Conservation (phyloP, 2,888 invertebrate genomes). For the Lasioglossum morio region DNA sequence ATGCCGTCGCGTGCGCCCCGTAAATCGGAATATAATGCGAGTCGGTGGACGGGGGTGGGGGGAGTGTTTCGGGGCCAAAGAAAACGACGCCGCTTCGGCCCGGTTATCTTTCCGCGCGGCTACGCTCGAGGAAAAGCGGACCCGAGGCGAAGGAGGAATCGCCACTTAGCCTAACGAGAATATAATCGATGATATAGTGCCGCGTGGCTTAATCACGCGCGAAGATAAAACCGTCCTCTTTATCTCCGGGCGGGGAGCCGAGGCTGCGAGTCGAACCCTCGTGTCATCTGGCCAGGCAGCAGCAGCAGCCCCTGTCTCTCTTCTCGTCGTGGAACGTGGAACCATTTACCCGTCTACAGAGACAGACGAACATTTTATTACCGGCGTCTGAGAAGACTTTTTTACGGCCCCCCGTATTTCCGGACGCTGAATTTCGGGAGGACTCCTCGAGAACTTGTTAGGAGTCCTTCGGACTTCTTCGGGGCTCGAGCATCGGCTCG, state of each 20-base stretch:
- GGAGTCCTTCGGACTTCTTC: not conserved
- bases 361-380: constrained; percentile 68
- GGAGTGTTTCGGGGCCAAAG: constrained; percentile 41
- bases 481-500: not conserved
- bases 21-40: constrained; percentile 69
- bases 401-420: constrained; percentile 38
- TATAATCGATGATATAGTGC: constrained; percentile 81
- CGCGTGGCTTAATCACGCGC: constrained; percentile 79
- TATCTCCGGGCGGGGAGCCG: constrained; percentile 38
- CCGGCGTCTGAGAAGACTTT: constrained; percentile 54
- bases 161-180: constrained; percentile 79
- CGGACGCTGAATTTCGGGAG: constrained; percentile 18
- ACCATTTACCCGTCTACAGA: constrained; percentile 60
- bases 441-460: not conserved
- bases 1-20: constrained; percentile 24
- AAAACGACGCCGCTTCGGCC: constrained; percentile 48
- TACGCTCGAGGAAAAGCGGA: constrained; percentile 48
- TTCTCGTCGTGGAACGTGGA: not conserved
- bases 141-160: constrained; percentile 12
- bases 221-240: constrained; percentile 76
- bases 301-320: not conserved
- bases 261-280: constrained; percentile 56
- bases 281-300: constrained; percentile 8
- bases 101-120: constrained; percentile 70
- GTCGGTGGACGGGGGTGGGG: not conserved